Base-by-base conservation (phyloP, 1,140 invertebrate species). In the Pseudomyrmex dendroicus region DNA sequence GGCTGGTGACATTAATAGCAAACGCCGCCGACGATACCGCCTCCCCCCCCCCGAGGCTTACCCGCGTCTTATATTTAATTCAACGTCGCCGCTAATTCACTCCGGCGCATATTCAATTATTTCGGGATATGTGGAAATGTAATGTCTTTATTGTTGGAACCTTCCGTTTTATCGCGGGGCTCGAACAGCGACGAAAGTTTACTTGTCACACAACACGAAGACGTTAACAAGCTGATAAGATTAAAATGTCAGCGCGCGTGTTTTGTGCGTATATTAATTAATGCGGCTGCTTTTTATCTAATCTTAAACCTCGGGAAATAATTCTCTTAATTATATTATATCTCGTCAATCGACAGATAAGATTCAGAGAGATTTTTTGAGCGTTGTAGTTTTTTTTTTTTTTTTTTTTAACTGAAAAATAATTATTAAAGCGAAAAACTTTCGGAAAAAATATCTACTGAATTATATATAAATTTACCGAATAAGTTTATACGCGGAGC, bases 1-100 rank as follows among this genome's bases (percentile, higher is more conserved):
- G 89, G 86, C 85, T 89, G 88, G 89, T 88, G 88, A 90, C 90
- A 91, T 91, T 90, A 91, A 91, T 91, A 90, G 90, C 89, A 74
- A 84, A 74, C 82, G 73, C 86, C 57, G 84, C 70, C 86, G 74
- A 80, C 84, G 76, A 89, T 83, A 35, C 83, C 61, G 57, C 22
- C n/a, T n/a, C n/a, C n/a, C n/a, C n/a, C n/a, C 61, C 73, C 72
- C 62, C 84, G 4, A 73, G 77, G 64, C 70, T 83, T 82, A 83
- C 80, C 64, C 78, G 63, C 84, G 73, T 88, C 88, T 91, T 91
- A 91, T 91, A 91, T 90, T 91, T 90, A 88, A 91, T 91, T 91
- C 90, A 91, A 88, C 88, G 74, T 62, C 86, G 25, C 84, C 76
- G 48, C 88, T 90, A 90, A 90, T 90, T 90, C 88, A 84, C 82